Percentiles rank a stretch among this genome's conserved stretches.
Evolutionary conservation across 2,797 vertebrate genomes (phyloP).

Genomic region (Sarcoramphus papa): DNA sequence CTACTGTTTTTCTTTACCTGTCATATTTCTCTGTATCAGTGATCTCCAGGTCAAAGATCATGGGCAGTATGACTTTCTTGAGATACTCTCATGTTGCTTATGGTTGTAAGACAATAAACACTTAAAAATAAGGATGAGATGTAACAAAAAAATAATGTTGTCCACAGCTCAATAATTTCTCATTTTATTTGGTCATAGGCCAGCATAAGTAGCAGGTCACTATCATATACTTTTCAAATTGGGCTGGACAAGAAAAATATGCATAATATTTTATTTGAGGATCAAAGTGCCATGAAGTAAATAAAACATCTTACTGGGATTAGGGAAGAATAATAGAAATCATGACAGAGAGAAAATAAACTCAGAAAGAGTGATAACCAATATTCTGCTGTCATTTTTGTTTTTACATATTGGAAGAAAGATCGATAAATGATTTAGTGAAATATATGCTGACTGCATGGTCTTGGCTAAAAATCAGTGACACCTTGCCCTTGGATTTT

Average conservation of each 20-base stretch:
- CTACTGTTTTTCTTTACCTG: background rate
- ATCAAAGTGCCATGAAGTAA: background rate
- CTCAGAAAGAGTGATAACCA: background rate
- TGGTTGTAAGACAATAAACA: background rate
- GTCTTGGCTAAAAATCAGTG: background rate
- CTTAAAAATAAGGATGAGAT: background rate
- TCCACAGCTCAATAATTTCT: background rate
- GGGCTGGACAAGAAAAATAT: background rate
- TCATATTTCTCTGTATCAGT: background rate
- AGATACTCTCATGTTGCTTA: background rate
- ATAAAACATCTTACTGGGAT: background rate
- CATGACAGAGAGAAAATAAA: background rate
- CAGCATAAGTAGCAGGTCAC: background rate
- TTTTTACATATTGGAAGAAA: background rate
- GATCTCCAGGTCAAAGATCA: background rate
- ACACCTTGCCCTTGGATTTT: background rate
- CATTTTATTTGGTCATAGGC: background rate
- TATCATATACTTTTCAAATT: background rate
- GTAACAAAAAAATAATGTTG: background rate
- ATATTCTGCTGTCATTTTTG: background rate
- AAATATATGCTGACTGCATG: background rate
- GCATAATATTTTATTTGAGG: background rate
- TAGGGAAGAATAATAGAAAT: background rate
- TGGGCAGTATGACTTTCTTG: background rate
- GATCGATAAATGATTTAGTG: background rate